Conservation (phyloP, 2,113 vertebrate genomes). For the Triplophysa tibetana region DNA sequence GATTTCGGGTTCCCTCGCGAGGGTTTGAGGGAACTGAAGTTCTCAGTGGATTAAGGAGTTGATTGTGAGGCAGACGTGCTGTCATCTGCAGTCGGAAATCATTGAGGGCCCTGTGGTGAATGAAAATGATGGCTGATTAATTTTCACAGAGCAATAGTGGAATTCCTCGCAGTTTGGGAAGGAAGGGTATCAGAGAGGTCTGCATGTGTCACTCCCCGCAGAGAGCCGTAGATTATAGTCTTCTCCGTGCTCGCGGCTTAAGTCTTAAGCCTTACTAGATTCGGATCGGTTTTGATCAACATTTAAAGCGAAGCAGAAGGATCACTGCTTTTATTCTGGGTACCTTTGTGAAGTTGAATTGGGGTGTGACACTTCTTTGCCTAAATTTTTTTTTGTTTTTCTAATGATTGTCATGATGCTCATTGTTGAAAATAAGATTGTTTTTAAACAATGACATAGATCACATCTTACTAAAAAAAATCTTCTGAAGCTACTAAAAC, state of each 20-base stretch:
- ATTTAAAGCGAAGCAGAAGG: slow-evolving; percentile 8
- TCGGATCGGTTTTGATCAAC: slow-evolving; percentile 19
- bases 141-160: slow-evolving; percentile 58
- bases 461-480: too few relatives aligned
- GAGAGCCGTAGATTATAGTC: slow-evolving; percentile 33
- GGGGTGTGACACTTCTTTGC: not conserved
- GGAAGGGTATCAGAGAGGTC: slow-evolving; percentile 37
- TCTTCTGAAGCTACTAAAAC: too few relatives aligned
- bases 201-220: slow-evolving; percentile 25
- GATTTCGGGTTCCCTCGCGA: slow-evolving; percentile 30
- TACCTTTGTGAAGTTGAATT: slow-evolving; percentile 16
- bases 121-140: slow-evolving; percentile 71
- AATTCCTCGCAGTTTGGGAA: slow-evolving; percentile 50
- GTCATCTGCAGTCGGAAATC: slow-evolving; percentile 59
- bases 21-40: slow-evolving; percentile 46
- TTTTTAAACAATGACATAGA: too few relatives aligned
- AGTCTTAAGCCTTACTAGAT: slow-evolving; percentile 12
- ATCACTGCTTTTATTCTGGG: slow-evolving; percentile 4
- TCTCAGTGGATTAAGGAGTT: slow-evolving; percentile 60
- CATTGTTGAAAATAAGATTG: too few relatives aligned
- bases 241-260: slow-evolving; percentile 18
- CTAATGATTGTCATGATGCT: too few relatives aligned
- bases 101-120: slow-evolving; percentile 59
- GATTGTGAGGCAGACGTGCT: slow-evolving; percentile 48
- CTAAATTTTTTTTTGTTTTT: not conserved